A percentile compares a stretch with the other conserved stretches of the same genome.
Conservation (phyloP, 2,888 invertebrate genomes). For the Bellardia bayeri region DNA sequence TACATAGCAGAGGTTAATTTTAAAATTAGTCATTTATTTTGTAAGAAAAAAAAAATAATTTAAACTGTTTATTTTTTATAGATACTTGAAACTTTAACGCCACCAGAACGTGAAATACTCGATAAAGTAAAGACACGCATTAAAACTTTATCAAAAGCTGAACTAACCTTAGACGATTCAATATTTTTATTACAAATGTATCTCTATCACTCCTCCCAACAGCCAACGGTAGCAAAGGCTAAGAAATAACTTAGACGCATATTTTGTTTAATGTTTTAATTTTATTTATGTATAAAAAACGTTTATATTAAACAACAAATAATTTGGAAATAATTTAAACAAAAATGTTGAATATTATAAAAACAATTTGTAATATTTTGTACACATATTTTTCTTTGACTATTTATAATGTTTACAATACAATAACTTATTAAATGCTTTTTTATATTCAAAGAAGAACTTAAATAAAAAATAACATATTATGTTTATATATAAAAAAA, state of each 20-base stretch:
- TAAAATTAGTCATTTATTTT: background rate
- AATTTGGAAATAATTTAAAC: slow-evolving; percentile 53
- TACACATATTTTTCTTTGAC: slow-evolving; percentile 60
- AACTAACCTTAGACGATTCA: slow-evolving; percentile 92
- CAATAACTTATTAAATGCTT: slow-evolving; percentile 73
- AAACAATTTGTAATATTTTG: slow-evolving; percentile 36
- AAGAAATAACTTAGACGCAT: slow-evolving; percentile 59
- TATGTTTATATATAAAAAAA: slow-evolving; percentile 27
- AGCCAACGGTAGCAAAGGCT: slow-evolving; percentile 71
- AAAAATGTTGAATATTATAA: slow-evolving; percentile 37
- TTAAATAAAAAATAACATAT: slow-evolving; percentile 52
- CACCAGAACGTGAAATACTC: slow-evolving; percentile 91
- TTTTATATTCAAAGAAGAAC: slow-evolving; percentile 49
- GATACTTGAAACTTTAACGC: slow-evolving; percentile 91
- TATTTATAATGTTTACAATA: slow-evolving; percentile 74
- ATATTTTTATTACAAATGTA: slow-evolving; percentile 93
- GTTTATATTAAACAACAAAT: slow-evolving; percentile 54
- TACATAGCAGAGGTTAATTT: slow-evolving; percentile 90
- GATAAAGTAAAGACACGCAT: slow-evolving; percentile 90
- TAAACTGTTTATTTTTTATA: slow-evolving; percentile 59
- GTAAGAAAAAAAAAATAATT: background rate
- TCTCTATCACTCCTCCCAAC: slow-evolving; percentile 85
- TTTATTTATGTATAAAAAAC: slow-evolving; percentile 52
- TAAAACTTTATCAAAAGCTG: slow-evolving; percentile 90
- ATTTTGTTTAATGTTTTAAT: slow-evolving; percentile 35